phyloP scores from a whole-genome alignment of 2,113 vertebrate genomes.

The Etheostoma cragini region DNA sequence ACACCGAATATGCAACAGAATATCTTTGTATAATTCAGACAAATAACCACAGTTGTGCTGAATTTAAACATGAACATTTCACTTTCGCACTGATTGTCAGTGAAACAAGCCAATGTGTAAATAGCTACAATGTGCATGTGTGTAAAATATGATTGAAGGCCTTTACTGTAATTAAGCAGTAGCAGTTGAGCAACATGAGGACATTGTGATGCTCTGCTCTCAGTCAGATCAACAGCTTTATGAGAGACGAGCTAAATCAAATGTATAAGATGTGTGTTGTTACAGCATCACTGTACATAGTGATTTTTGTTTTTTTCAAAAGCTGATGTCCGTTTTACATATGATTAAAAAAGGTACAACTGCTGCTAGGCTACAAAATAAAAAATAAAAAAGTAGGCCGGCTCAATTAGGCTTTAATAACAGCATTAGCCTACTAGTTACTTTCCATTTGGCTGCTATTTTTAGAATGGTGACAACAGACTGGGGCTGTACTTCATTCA shows the following conservation, averaged over 20 bases:
- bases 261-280: not conserved
- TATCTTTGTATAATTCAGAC: not conserved
- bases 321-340: not conserved
- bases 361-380: not conserved
- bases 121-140: not conserved
- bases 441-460: conserved; percentile 20
- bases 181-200: not conserved
- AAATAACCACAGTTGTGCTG: not conserved
- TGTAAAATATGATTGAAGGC: not conserved
- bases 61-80: not conserved
- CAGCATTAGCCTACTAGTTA: conserved; percentile 10
- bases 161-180: not conserved
- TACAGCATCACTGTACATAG: not conserved
- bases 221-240: not conserved
- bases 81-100: not conserved
- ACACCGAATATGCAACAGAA: not conserved
- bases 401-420: conserved; percentile 1
- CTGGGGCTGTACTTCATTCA: not conserved
- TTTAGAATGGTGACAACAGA: not conserved
- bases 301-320: not conserved
- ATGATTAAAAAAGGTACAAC: not conserved
- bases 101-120: not conserved
- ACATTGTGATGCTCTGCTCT: not conserved
- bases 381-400: not conserved
- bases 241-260: not conserved